phyloP scores from a whole-genome alignment of 2,113 vertebrate genomes.

The Lagopus muta region DNA sequence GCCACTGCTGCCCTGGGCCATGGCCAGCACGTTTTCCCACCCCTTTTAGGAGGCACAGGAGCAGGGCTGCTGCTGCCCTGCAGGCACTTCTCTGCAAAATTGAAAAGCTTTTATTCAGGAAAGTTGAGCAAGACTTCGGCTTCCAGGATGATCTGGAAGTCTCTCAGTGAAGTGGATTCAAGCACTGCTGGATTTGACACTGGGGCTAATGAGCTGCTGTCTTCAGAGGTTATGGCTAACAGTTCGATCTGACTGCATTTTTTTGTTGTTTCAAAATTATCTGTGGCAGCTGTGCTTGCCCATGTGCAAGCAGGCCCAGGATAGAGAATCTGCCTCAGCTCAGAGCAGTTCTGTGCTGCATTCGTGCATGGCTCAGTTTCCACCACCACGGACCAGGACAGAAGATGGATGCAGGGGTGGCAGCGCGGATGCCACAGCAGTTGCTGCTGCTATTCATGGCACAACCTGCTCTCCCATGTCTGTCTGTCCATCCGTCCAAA shows the following conservation, averaged over 20 bases:
- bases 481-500: neutral
- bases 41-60: rapidly evolving
- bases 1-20: neutral
- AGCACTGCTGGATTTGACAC: neutral
- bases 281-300: neutral
- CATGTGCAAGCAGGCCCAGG: neutral
- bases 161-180: neutral
- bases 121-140: neutral
- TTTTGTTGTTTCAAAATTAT: neutral
- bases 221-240: neutral
- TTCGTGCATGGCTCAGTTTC: rapidly evolving
- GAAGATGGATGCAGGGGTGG: neutral
- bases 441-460: neutral
- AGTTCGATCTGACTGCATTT: neutral
- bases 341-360: neutral
- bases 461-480: neutral
- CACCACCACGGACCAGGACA: neutral
- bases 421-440: neutral
- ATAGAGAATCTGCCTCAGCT: neutral
- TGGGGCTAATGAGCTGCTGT: neutral
- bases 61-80: neutral
- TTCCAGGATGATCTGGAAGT: neutral
- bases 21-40: neutral
- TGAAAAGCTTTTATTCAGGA: neutral
- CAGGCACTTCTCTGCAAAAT: neutral